Evolutionary conservation across 92 coral and sea anemone genomes (phyloP).

Genomic region (Nematostella vectensis): DNA sequence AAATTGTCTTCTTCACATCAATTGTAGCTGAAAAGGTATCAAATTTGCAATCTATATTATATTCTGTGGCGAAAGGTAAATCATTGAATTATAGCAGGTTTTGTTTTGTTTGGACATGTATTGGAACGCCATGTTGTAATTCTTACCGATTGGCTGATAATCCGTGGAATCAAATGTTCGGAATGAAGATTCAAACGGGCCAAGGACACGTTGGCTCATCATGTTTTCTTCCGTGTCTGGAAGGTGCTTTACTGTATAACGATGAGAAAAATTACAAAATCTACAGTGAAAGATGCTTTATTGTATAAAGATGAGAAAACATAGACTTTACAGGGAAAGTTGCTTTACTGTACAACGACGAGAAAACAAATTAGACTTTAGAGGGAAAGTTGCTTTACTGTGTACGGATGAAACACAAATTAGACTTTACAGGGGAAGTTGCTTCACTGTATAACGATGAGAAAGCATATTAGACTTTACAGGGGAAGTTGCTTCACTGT

Average conservation of each 20-base stretch:
- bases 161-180: conserved; percentile 89
- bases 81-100: no score
- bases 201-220: conserved; percentile 53
- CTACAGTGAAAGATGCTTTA: neutral
- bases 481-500: no score
- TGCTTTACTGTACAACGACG: neutral
- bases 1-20: conserved; percentile 95
- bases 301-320: neutral
- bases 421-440: no score
- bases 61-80: no score
- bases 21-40: conserved; percentile 58
- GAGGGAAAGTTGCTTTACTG: no score
- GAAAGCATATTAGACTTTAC: no score
- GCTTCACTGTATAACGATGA: no score
- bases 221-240: conserved; percentile 50
- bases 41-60: no score
- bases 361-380: no score
- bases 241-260: conserved; percentile 56
- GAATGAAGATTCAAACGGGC: conserved; percentile 89
- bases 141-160: conserved; percentile 83
- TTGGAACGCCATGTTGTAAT: no score
- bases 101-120: neutral
- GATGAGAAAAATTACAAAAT: neutral
- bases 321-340: neutral
- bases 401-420: no score